These are phyloP conservation scores for Tipula confusa DNA, from an alignment of 2,888 invertebrate genomes.

Conservation along the genomic window DNA sequence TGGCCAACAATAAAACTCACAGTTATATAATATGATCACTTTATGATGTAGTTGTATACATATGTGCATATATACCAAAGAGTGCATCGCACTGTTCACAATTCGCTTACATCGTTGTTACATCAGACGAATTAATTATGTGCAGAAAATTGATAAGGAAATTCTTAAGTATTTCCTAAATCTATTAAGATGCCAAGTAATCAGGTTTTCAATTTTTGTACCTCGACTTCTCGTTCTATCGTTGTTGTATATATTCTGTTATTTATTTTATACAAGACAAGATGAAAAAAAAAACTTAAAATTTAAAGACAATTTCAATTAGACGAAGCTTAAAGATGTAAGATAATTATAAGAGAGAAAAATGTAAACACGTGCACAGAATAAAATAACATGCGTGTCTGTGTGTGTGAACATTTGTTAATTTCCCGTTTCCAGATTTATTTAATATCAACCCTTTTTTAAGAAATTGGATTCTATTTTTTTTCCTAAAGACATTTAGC, in stretches of 20 bases:
- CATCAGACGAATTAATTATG: neutral
- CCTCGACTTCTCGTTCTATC: neutral
- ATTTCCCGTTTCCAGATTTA: neutral
- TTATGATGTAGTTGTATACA: neutral
- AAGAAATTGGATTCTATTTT: neutral
- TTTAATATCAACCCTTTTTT: neutral
- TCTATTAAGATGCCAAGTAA: neutral
- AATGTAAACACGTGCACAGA: neutral
- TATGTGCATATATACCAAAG: neutral
- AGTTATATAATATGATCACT: neutral
- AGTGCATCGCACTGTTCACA: neutral
- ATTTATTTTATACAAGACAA: neutral
- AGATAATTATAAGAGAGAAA: neutral
- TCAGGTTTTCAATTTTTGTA: neutral
- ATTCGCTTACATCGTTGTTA: neutral
- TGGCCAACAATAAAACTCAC: neutral
- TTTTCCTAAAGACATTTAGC: neutral
- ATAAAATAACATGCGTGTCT: neutral
- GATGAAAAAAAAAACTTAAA: neutral
- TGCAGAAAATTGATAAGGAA: conserved; percentile 16
- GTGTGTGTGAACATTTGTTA: neutral
- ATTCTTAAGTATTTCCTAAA: conserved; percentile 3
- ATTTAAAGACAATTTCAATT: neutral
- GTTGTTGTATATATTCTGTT: neutral
- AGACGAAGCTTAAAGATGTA: neutral